Evolutionary conservation across 2,888 invertebrate species (phyloP), one percentile per base, ranked within the genome.

Genomic region (Dasysyrphus tricinctus): DNA sequence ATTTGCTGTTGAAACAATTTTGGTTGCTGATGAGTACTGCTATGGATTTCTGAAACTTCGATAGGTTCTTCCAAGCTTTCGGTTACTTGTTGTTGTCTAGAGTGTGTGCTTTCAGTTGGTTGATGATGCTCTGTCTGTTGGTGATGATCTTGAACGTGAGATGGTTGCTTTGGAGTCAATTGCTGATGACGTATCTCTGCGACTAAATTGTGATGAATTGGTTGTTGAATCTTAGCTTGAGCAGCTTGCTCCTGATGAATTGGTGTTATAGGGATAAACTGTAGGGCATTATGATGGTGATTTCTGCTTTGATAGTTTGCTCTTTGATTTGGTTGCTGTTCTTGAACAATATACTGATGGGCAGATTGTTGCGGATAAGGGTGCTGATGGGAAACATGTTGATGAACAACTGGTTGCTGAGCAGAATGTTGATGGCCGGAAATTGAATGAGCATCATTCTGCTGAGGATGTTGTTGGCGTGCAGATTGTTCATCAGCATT

Each of bases 101-200:
- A 39, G 9, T 37, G 54, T 19, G 54, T 34, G 2, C 44, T 37
- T 37, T 61, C 42, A 49, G 47, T 34, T 34, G 47, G 19, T 29
- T 63, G 54, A 63, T 51, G 29, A 56, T 51, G 54, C 5, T 37
- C 8, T 14, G 34, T 12, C 0, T 24, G 44, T 6, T 56, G 44
- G 11, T 32, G 19, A 16, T 16, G 8, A 6, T 39, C n/a, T n/a
- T 39, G 12, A 0, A 37, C 57, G 3, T 69, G 72, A 11, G 70
- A 19, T 19, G 16, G 7, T 47, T 81, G 65, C 14, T 59, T 63
- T 3, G 39, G 24, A 12, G 19, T 12, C 2, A 14, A 11, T 39
- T 74, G 69, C 42, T 75, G 79, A 42, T 79, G 83, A 3, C 72
- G 70, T n/a, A 61, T 73, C 24, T 80, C 54, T 39, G 76, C 59